A percentile compares a stretch with the other conserved stretches of the same genome.
These are phyloP conservation scores for Vesta saturnalis DNA, from an alignment of 2,888 invertebrate species.

Conservation along the genomic window DNA sequence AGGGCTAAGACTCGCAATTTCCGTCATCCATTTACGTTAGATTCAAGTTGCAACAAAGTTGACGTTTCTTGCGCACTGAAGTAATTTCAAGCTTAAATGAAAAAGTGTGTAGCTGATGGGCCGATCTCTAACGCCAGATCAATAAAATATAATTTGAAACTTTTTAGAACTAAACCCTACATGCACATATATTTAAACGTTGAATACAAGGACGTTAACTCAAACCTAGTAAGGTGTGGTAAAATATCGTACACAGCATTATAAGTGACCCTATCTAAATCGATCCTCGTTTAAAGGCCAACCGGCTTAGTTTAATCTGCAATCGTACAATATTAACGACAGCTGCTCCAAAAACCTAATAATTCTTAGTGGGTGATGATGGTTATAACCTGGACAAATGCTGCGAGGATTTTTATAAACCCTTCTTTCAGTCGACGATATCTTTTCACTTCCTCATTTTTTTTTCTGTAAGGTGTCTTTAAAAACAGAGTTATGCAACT, in stretches of 20 bases:
- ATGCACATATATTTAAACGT: no score
- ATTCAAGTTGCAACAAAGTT: slow-evolving; percentile 32
- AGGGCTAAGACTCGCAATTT: slow-evolving; percentile 29
- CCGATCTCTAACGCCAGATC: slow-evolving; percentile 2
- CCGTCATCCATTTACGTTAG: slow-evolving; percentile 33
- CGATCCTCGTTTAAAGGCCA: neutral
- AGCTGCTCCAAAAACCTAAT: neutral
- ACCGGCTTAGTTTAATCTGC: neutral
- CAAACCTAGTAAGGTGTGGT: no score
- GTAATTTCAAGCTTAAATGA: slow-evolving; percentile 8
- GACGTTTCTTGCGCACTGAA: slow-evolving; percentile 10
- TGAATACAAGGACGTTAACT: no score
- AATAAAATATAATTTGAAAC: neutral
- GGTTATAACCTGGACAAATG: slow-evolving; percentile 8
- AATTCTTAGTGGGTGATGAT: slow-evolving; percentile 6
- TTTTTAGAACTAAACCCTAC: no score
- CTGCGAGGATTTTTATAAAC: neutral
- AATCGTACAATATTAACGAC: neutral
- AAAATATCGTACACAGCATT: no score
- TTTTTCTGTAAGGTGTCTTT: no score
- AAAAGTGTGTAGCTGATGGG: slow-evolving; percentile 11
- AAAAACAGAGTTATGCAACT: no score
- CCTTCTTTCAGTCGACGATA: no score
- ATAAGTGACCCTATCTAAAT: no score
- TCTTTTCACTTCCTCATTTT: no score